A percentile compares a stretch with the other conserved stretches of the same genome.
phyloP scores from a whole-genome alignment of 2,797 vertebrate species.

The Threskiornis aethiopicus region DNA sequence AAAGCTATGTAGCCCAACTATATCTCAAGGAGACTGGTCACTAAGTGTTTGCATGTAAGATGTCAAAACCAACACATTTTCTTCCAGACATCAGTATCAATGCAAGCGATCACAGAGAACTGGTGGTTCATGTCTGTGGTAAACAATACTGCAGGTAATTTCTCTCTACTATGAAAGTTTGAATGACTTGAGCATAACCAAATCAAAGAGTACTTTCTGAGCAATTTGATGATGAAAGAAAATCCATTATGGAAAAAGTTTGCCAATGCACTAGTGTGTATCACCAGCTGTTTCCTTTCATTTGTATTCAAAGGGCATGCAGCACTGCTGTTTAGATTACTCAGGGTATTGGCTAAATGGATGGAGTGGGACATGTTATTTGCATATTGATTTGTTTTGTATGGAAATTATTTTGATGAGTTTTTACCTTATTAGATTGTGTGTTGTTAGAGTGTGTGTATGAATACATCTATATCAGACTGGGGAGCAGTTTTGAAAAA shows the following conservation, averaged over 20 bases:
- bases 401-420: conserved; percentile 55
- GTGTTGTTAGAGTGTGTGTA: background rate
- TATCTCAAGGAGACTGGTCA: background rate
- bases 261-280: background rate
- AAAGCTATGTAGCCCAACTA: background rate
- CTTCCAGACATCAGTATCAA: background rate
- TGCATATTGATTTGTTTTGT: conserved; percentile 57
- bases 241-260: background rate
- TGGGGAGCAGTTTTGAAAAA: background rate
- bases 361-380: conserved; percentile 35
- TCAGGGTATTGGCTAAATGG: conserved; percentile 23
- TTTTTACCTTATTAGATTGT: conserved; percentile 26
- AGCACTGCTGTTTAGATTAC: conserved; percentile 11
- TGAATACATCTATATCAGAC: background rate
- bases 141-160: background rate
- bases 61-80: background rate
- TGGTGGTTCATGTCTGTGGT: background rate
- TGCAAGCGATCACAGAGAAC: background rate
- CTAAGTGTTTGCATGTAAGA: background rate
- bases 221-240: background rate
- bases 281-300: conserved; percentile 28
- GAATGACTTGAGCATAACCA: background rate
- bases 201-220: background rate
- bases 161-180: background rate
- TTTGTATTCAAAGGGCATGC: conserved; percentile 36